Conservation (phyloP, 2,113 vertebrate genomes). For the Raja brachyura region DNA sequence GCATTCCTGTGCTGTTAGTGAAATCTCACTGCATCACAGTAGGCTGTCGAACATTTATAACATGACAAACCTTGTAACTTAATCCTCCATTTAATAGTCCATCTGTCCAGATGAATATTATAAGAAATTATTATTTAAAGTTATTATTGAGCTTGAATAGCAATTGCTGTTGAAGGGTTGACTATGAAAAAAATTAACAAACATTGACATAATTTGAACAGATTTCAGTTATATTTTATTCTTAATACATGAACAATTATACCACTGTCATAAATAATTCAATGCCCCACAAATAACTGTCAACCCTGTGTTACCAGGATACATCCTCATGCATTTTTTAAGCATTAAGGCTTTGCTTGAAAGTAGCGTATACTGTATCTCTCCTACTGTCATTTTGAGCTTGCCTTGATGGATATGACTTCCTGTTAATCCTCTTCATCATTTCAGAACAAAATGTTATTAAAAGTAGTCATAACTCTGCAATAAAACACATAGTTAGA, state of each 20-base stretch:
- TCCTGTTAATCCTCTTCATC: slow-evolving; percentile 31
- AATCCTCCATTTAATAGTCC: background rate
- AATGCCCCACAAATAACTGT: background rate
- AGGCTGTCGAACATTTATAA: background rate
- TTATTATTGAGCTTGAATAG: background rate
- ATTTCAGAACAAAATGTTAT: slow-evolving; percentile 23
- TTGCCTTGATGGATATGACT: background rate
- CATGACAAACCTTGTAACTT: background rate
- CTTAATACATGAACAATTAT: background rate
- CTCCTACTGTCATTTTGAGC: background rate
- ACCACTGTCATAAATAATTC: background rate
- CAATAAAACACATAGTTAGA: background rate
- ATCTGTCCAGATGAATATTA: background rate
- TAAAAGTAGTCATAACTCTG: slow-evolving; percentile 27
- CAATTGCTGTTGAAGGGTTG: background rate
- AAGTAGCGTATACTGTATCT: background rate
- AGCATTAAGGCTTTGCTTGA: background rate
- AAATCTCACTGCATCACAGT: background rate
- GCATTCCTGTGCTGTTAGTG: background rate
- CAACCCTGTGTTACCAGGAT: background rate
- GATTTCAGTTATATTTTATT: background rate
- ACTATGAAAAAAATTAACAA: background rate
- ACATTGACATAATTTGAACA: slow-evolving; percentile 5
- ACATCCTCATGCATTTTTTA: slow-evolving; percentile 1
- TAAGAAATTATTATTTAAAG: background rate